These are phyloP conservation scores for Aphidius ervi DNA, from an alignment of 1,140 invertebrate species.

Conservation along the genomic window DNA sequence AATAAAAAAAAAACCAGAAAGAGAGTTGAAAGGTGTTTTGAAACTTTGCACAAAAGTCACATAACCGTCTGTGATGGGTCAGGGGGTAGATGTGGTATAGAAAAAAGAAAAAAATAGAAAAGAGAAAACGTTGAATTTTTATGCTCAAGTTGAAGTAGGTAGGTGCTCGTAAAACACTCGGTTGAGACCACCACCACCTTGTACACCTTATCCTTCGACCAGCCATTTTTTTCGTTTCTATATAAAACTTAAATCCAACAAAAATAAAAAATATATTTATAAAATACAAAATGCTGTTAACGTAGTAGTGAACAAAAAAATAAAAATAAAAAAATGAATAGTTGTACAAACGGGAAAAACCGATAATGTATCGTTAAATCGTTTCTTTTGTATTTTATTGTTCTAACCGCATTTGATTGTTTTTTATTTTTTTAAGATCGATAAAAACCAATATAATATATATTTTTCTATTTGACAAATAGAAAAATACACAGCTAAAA, in stretches of 20 bases:
- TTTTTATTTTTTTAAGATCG: not conserved
- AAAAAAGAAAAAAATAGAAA: not conserved
- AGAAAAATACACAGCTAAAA: not conserved
- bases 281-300: too few relatives aligned
- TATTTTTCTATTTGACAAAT: too few relatives aligned
- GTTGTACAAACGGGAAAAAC: not conserved
- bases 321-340: not conserved
- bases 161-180: conserved; percentile 20
- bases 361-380: conserved; percentile 5
- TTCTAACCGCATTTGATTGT: not conserved
- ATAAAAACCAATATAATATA: not conserved
- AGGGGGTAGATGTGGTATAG: not conserved
- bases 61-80: conserved; percentile 16
- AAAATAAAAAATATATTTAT: not conserved
- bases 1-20: not conserved
- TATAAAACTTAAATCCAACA: not conserved
- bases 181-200: conserved; percentile 1
- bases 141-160: conserved; percentile 7
- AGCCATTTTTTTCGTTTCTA: conserved; percentile 1
- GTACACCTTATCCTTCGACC: conserved; percentile 9
- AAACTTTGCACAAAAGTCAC: conserved; percentile 23
- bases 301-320: not conserved
- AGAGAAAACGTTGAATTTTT: conserved; percentile 14
- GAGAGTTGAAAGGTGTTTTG: conserved; percentile 2
- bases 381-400: not conserved